Evolutionary conservation across 2,113 vertebrate genomes (phyloP).

Genomic region (Enhydra lutris): DNA sequence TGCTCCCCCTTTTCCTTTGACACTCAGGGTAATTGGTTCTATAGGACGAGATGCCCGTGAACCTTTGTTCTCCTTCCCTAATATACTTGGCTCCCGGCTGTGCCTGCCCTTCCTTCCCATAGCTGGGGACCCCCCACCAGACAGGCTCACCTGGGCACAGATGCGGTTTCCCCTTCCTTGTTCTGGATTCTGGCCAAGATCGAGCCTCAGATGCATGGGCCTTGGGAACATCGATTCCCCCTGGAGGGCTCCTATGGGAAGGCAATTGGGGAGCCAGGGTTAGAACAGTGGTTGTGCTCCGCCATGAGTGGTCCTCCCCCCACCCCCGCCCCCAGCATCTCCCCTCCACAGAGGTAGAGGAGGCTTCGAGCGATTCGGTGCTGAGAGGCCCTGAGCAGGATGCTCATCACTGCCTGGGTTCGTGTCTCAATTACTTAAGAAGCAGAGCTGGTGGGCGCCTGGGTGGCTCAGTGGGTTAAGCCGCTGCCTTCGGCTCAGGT

Average conservation of each 20-base stretch:
- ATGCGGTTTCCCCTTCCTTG: neutral
- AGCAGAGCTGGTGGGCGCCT: neutral
- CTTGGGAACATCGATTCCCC: neutral
- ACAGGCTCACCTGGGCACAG: conserved; percentile 56
- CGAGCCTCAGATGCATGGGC: conserved; percentile 1
- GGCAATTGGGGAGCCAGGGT: neutral
- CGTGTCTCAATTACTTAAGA: neutral
- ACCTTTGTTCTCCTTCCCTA: neutral
- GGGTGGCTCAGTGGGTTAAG: too few species aligned
- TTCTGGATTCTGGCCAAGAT: conserved; percentile 44
- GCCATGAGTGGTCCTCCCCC: neutral
- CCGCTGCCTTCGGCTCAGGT: too few species aligned
- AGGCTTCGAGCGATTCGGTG: accelerated
- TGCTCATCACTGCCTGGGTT: neutral
- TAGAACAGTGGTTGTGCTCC: neutral
- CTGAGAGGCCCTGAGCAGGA: neutral
- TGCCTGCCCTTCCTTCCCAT: neutral
- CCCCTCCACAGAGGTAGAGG: neutral
- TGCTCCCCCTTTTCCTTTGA: neutral
- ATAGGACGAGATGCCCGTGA: neutral
- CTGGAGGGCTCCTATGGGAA: neutral
- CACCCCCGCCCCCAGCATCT: too few species aligned
- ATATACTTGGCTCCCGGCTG: neutral
- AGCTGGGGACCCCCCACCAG: neutral
- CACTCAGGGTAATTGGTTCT: neutral